Evolutionary conservation across 2,797 vertebrate genomes (phyloP).

Genomic region (Aplochiton taeniatus): DNA sequence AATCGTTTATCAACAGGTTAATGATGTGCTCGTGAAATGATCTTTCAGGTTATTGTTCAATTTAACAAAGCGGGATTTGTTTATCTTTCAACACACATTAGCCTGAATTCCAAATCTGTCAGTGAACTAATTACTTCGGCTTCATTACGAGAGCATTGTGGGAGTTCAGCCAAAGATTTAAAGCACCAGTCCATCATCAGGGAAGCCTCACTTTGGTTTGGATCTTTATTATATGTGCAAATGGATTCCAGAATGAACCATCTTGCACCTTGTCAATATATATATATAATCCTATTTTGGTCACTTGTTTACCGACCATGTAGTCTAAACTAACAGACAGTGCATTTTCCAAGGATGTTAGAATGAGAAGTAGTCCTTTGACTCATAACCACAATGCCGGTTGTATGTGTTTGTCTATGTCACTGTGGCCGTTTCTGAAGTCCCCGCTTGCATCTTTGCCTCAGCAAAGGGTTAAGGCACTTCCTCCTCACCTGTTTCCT

Average conservation of each 20-base stretch:
- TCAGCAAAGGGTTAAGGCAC: constrained; percentile 50
- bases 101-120: constrained; percentile 18
- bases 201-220: too few species aligned
- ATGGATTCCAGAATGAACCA: too few species aligned
- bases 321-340: too few species aligned
- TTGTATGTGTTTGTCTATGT: not conserved
- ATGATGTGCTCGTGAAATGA: constrained; percentile 17
- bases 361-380: too few species aligned
- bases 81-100: constrained; percentile 8
- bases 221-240: too few species aligned
- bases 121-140: constrained; percentile 37
- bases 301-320: too few species aligned
- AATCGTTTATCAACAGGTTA: constrained; percentile 15
- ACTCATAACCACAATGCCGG: too few species aligned
- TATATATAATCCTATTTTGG: too few species aligned
- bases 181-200: too few species aligned
- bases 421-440: not conserved
- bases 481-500: constrained; percentile 76
- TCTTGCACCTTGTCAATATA: too few species aligned
- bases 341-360: too few species aligned
- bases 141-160: constrained; percentile 41
- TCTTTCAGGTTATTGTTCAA: not conserved
- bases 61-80: constrained; percentile 6
- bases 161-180: constrained; percentile 28
- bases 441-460: not conserved